Evolutionary conservation across 1,140 invertebrate species (phyloP).

Genomic region (Papilio machaon): DNA sequence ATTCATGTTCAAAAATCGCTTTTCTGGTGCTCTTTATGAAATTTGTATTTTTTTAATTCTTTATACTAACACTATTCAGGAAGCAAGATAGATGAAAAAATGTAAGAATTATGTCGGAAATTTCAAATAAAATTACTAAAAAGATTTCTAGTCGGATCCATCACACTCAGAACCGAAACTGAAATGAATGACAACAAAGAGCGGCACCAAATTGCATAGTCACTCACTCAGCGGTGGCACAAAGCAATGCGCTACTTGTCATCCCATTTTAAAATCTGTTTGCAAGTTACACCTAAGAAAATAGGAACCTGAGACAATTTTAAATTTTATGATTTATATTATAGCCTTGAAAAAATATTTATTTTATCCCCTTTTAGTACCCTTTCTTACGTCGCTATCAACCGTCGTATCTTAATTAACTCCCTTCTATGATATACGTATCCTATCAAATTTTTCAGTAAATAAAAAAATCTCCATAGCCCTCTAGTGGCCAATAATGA

Average conservation of each 20-base stretch:
- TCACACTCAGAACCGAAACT: conserved; percentile 37
- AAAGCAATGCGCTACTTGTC: conserved; percentile 68
- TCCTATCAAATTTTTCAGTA: too few relatives aligned
- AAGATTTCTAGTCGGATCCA: conserved; percentile 40
- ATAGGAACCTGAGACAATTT: conserved; percentile 38
- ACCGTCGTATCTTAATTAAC: too few relatives aligned
- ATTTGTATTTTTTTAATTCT: too few relatives aligned
- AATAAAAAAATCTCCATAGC: too few relatives aligned
- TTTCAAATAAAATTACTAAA: conserved; percentile 15
- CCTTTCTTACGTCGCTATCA: too few relatives aligned
- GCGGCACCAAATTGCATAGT: conserved; percentile 62
- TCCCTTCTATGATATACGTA: too few relatives aligned
- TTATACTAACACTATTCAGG: too few relatives aligned
- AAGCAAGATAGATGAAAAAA: not conserved
- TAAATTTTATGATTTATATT: not conserved
- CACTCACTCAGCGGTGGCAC: conserved; percentile 58
- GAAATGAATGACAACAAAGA: conserved; percentile 51
- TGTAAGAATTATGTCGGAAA: not conserved
- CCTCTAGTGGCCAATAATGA: too few relatives aligned
- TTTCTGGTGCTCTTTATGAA: too few relatives aligned
- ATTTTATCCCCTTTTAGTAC: not conserved
- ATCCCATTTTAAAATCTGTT: conserved; percentile 73
- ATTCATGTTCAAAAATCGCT: too few relatives aligned
- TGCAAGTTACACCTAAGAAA: conserved; percentile 27
- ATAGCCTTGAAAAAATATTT: not conserved